Evolutionary conservation across 2,113 vertebrate species (phyloP).

Genomic region (Tinamus guttatus): DNA sequence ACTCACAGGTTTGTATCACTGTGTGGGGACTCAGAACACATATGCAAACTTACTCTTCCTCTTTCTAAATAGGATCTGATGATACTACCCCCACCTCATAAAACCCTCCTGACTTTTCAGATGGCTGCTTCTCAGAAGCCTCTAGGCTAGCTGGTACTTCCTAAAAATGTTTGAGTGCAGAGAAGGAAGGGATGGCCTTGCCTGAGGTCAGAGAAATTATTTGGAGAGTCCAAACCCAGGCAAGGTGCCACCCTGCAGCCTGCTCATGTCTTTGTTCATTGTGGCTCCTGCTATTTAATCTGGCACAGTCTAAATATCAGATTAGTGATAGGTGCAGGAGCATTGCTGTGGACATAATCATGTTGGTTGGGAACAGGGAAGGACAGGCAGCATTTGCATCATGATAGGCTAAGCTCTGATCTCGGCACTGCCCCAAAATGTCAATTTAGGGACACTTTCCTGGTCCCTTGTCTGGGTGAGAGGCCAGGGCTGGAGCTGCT

Average conservation of each 20-base stretch:
- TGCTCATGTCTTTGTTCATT: not conserved
- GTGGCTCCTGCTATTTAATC: not conserved
- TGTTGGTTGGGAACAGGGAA: not conserved
- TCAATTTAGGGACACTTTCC: not conserved
- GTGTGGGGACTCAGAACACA: not conserved
- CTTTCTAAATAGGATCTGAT: not conserved
- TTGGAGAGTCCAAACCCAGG: not conserved
- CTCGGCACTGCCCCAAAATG: not conserved
- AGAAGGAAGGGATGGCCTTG: not conserved
- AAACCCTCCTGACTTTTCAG: accelerated
- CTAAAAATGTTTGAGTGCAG: accelerated
- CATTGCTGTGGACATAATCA: not conserved
- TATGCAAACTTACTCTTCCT: accelerated
- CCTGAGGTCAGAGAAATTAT: not conserved
- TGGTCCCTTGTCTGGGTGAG: not conserved
- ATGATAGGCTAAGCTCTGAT: accelerated
- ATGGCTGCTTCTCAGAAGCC: not conserved
- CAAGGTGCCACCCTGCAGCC: not conserved
- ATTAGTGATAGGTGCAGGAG: accelerated
- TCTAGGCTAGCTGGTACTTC: not conserved
- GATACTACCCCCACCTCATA: not conserved
- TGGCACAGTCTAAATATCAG: not conserved
- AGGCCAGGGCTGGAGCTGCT: too few species aligned
- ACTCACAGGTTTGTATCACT: not conserved
- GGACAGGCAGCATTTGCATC: accelerated